Conservation (phyloP, 2,797 vertebrate species). For the Brotogeris chrysoptera region DNA sequence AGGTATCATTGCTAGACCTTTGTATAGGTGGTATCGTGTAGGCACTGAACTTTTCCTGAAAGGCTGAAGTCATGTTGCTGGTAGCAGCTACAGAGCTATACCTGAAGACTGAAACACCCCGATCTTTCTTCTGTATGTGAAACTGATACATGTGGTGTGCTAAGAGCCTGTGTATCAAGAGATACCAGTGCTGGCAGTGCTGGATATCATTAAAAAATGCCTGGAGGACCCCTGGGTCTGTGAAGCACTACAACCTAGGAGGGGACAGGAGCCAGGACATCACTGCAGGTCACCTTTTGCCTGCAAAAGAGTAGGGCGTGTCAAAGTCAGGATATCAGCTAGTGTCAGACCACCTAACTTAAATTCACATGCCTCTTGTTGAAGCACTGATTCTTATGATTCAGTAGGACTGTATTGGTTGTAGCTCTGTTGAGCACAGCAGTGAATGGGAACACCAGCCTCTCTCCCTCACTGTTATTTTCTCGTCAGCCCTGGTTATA, state of each 20-base stretch:
- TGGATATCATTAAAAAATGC: background rate
- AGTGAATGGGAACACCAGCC: background rate
- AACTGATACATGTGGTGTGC: background rate
- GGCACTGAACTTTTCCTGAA: background rate
- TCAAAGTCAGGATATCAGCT: background rate
- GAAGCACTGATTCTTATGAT: background rate
- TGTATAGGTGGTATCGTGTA: rapidly evolving
- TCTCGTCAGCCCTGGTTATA: background rate
- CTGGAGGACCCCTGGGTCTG: background rate
- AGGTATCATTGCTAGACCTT: rapidly evolving
- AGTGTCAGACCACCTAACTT: background rate
- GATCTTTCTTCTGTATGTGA: background rate
- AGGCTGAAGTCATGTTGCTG: background rate
- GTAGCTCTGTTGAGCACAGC: background rate
- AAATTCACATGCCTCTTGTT: background rate
- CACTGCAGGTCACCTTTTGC: background rate
- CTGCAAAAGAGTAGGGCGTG: background rate
- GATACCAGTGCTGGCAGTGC: background rate
- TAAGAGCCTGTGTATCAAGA: background rate
- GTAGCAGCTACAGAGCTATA: background rate
- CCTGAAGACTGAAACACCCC: background rate
- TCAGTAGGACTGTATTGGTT: background rate
- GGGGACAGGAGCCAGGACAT: background rate
- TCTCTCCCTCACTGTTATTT: background rate
- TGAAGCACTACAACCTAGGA: background rate